Percentiles rank a stretch among this genome's conserved stretches.
Evolutionary conservation across 2,113 vertebrate genomes (phyloP).

Genomic region (Spheniscus mendiculus): DNA sequence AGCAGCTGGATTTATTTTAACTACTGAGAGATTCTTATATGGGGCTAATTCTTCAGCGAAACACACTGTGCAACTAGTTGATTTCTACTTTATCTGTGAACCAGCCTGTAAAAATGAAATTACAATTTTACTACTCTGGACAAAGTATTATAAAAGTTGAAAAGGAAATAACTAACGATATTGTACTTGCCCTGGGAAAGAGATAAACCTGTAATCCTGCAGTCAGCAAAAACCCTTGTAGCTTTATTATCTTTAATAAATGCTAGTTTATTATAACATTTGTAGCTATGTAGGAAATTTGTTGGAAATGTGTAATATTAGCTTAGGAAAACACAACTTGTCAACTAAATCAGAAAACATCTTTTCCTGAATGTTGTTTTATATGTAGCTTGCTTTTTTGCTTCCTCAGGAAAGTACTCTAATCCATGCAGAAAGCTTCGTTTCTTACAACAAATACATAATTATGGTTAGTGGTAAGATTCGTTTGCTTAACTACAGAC

Average conservation of each 20-base stretch:
- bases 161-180: not conserved
- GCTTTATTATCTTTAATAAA: slow-evolving; percentile 28
- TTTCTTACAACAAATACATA: not conserved
- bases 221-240: slow-evolving; percentile 1
- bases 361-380: not conserved
- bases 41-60: slow-evolving; percentile 1
- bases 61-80: not conserved
- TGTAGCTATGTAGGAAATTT: not conserved
- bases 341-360: not conserved
- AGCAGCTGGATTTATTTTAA: slow-evolving; percentile 54
- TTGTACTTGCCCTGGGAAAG: not conserved
- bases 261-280: not conserved
- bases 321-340: not conserved
- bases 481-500: not conserved
- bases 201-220: slow-evolving; percentile 5
- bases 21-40: not conserved
- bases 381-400: not conserved
- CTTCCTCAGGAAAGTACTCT: not conserved
- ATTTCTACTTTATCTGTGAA: slow-evolving; percentile 28
- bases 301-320: not conserved
- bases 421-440: not conserved
- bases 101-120: slow-evolving; percentile 7
- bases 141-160: not conserved
- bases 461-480: not conserved
- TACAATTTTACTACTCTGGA: not conserved